Conservation (phyloP, 2,888 invertebrate species). For the Ennomos quercinarius region DNA sequence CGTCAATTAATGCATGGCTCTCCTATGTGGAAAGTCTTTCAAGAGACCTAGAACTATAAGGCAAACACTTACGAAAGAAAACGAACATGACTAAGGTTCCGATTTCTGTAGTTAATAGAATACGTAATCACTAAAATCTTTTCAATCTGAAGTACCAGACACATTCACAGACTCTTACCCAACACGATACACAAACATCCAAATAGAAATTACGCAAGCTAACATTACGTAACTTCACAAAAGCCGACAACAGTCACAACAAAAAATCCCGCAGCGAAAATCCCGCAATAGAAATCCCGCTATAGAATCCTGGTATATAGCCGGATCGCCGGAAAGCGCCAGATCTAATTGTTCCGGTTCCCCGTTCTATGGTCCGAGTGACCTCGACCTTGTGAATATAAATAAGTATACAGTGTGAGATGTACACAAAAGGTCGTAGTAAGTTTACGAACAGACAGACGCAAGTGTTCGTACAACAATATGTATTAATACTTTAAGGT, state of each 20-base stretch:
- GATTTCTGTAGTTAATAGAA: too few species aligned
- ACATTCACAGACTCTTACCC: conserved; percentile 1
- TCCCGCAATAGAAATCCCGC: conserved; percentile 21
- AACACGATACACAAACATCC: conserved; percentile 18
- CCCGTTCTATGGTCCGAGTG: conserved; percentile 18
- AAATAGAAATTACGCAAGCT: conserved; percentile 17
- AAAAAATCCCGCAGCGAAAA: conserved; percentile 13
- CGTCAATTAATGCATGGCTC: too few species aligned
- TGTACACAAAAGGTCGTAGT: background rate
- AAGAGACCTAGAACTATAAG: too few species aligned
- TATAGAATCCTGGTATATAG: background rate
- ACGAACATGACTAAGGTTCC: too few species aligned
- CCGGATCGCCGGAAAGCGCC: conserved; percentile 20
- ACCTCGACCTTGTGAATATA: conserved; percentile 23
- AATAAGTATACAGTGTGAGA: background rate
- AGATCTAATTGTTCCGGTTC: conserved; percentile 32
- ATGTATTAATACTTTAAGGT: too few species aligned
- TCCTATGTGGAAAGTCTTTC: too few species aligned
- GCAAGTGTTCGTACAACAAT: background rate
- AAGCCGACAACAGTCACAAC: conserved; percentile 18
- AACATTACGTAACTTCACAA: conserved; percentile 23
- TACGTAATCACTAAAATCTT: too few species aligned
- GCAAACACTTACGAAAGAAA: too few species aligned
- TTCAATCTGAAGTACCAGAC: background rate
- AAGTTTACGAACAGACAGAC: conserved; percentile 1